Conservation (phyloP, 2,797 vertebrate species). For the Fratercula arctica region DNA sequence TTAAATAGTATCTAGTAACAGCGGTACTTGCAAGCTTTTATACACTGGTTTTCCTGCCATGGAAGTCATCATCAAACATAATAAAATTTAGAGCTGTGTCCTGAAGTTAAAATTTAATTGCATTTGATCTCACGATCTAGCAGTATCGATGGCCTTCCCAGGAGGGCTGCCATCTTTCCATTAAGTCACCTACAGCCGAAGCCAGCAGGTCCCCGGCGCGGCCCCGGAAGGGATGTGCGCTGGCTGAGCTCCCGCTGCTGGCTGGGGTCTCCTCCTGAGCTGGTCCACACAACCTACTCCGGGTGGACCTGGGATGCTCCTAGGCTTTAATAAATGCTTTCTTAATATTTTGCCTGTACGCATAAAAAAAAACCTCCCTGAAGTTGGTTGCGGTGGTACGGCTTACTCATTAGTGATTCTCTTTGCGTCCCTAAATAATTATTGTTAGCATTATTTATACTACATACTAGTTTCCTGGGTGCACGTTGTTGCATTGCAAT, state of each 20-base stretch:
- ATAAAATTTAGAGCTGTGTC: background rate
- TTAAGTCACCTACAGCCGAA: too few species aligned
- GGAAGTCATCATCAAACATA: background rate
- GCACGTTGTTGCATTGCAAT: background rate
- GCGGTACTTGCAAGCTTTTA: background rate
- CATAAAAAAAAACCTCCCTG: background rate
- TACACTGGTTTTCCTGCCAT: background rate
- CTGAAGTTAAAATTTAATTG: slow-evolving; percentile 3
- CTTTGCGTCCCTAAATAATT: background rate
- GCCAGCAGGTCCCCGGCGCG: background rate
- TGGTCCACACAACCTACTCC: background rate
- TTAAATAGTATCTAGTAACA: background rate
- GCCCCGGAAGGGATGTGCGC: background rate
- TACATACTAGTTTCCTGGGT: background rate
- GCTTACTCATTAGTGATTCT: background rate
- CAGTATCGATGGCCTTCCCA: background rate
- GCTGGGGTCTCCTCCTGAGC: background rate
- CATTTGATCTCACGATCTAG: background rate
- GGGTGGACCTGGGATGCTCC: background rate
- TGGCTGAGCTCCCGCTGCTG: too few species aligned
- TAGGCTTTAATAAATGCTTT: background rate
- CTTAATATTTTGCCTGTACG: background rate
- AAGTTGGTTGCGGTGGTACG: background rate
- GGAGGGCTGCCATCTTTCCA: background rate
- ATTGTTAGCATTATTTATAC: background rate